These are phyloP conservation scores for Polymixis lichenea DNA, from an alignment of 2,888 invertebrate genomes.

Conservation along the genomic window DNA sequence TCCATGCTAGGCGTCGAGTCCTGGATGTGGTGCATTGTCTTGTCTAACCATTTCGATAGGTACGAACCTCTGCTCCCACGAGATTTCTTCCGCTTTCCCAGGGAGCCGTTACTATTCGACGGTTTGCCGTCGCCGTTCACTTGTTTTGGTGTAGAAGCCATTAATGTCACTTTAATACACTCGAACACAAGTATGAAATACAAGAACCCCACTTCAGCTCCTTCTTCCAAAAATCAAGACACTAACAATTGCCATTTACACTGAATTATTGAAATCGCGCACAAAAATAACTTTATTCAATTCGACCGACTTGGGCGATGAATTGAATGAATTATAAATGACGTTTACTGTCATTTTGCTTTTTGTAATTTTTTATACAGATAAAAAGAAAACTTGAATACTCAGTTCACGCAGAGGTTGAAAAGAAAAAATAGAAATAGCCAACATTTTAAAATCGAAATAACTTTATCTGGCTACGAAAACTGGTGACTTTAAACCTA, in stretches of 20 bases:
- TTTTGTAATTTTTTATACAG: conserved; percentile 53
- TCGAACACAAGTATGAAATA: conserved; percentile 45
- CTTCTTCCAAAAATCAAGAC: conserved; percentile 54
- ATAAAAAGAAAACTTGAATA: neutral
- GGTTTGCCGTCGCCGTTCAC: conserved; percentile 84
- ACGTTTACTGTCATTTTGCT: conserved; percentile 64
- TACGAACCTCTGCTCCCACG: conserved; percentile 84
- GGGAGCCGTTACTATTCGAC: conserved; percentile 82
- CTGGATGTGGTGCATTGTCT: conserved; percentile 85
- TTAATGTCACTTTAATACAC: conserved; percentile 70
- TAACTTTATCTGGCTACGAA: neutral
- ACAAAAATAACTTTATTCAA: conserved; percentile 62
- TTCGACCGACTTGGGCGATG: conserved; percentile 69
- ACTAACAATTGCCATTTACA: conserved; percentile 69
- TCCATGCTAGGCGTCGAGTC: conserved; percentile 84
- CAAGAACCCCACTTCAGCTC: conserved; percentile 59
- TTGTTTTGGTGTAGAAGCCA: conserved; percentile 88
- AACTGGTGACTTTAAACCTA: neutral
- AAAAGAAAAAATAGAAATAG: neutral
- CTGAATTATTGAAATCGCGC: conserved; percentile 59
- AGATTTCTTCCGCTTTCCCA: conserved; percentile 89
- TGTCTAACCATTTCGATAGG: conserved; percentile 89
- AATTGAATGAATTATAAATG: conserved; percentile 67
- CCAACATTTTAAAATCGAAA: neutral
- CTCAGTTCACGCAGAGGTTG: conserved; percentile 5